phyloP scores from a whole-genome alignment of 2,113 vertebrate genomes.

The Aspidoscelis tigris region DNA sequence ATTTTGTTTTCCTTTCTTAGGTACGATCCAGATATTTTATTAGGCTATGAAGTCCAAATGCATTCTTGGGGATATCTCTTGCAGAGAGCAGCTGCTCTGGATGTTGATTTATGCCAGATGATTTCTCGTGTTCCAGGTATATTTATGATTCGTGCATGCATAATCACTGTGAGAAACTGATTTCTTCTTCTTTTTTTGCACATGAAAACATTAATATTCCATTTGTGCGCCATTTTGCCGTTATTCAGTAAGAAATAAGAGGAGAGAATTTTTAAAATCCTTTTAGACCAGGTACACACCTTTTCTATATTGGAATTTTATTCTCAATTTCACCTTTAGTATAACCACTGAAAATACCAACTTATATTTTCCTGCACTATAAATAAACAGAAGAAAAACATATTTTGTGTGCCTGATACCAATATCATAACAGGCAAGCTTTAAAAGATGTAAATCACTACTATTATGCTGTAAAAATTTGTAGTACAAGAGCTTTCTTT shows the following conservation, averaged over 20 bases:
- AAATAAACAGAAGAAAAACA: not conserved
- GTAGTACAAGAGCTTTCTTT: not conserved
- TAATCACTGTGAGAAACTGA: not conserved
- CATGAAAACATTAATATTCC: not conserved
- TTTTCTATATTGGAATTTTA: no score
- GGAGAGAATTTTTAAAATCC: no score
- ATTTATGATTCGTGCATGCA: constrained; percentile 32
- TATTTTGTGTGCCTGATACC: not conserved
- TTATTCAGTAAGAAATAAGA: not conserved
- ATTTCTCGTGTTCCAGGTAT: constrained; percentile 95
- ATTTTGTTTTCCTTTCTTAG: constrained; percentile 68
- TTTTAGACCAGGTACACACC: no score
- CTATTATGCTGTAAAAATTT: not conserved
- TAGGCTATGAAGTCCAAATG: constrained; percentile 98
- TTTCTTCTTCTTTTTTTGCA: not conserved
- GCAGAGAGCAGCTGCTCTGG: constrained; percentile 87
- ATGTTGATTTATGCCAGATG: constrained; percentile 90
- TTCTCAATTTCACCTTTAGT: no score
- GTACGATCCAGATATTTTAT: constrained; percentile 95
- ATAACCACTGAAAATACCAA: no score
- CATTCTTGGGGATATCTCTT: constrained; percentile 97
- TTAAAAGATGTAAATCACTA: not conserved
- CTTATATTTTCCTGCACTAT: not conserved
- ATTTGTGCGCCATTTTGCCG: not conserved
- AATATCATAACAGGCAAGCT: not conserved